Evolutionary conservation across 1,140 invertebrate genomes (phyloP).

Genomic region (Drosophila arawakana): DNA sequence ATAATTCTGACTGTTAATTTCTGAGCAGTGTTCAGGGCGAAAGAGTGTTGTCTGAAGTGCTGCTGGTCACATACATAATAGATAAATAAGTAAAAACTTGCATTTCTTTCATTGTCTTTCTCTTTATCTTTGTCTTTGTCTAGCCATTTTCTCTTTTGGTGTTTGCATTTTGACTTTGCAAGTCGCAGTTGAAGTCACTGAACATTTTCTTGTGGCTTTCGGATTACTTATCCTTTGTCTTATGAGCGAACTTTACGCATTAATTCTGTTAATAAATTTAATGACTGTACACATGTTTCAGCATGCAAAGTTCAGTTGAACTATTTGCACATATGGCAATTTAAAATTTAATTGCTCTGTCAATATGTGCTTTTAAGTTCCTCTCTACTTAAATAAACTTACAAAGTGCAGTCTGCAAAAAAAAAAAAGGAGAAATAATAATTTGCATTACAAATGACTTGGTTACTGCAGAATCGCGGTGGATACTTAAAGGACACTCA

Average conservation of each 20-base stretch:
- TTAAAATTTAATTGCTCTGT: slow-evolving; percentile 78
- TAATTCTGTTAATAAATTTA: slow-evolving; percentile 82
- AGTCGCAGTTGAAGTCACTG: slow-evolving; percentile 12
- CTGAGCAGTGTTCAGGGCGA: background rate
- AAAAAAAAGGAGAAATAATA: slow-evolving; percentile 4
- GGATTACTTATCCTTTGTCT: slow-evolving; percentile 39
- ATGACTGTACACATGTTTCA: slow-evolving; percentile 53
- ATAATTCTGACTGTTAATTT: slow-evolving; percentile 32
- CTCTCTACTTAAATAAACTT: slow-evolving; percentile 15
- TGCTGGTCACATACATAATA: slow-evolving; percentile 66
- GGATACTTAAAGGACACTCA: slow-evolving; percentile 18
- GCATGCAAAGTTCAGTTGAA: slow-evolving; percentile 54
- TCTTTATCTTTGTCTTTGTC: slow-evolving; percentile 63
- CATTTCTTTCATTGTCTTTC: slow-evolving; percentile 65
- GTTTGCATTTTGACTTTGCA: slow-evolving; percentile 64
- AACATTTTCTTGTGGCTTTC: slow-evolving; percentile 61
- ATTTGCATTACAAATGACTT: slow-evolving; percentile 71
- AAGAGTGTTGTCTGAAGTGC: slow-evolving; percentile 18
- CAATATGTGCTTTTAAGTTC: slow-evolving; percentile 60
- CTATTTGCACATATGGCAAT: slow-evolving; percentile 73
- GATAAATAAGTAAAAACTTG: slow-evolving; percentile 42
- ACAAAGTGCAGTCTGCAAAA: slow-evolving; percentile 24
- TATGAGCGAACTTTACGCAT: slow-evolving; percentile 69
- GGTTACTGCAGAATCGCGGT: background rate
- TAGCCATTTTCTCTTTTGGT: slow-evolving; percentile 36